A percentile compares a stretch with the other conserved stretches of the same genome.
Evolutionary conservation across 2,888 invertebrate species (phyloP).

Genomic region (Sarcophaga rosellei): DNA sequence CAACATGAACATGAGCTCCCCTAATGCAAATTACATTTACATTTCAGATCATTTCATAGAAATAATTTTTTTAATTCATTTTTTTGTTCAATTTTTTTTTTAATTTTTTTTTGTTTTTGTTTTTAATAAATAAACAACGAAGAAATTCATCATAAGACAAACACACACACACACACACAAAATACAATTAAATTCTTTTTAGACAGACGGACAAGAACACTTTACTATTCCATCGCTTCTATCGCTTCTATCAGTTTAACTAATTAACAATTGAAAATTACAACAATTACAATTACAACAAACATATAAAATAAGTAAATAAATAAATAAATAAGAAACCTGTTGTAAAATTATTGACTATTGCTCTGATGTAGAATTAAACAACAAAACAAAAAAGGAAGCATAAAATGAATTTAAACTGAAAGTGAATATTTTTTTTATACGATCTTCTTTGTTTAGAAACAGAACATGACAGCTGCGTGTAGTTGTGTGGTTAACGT

Average conservation of each 20-base stretch:
- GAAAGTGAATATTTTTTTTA: constrained; percentile 45
- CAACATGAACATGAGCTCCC: background rate
- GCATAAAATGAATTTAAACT: constrained; percentile 17
- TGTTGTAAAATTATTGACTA: constrained; percentile 40
- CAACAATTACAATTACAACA: background rate
- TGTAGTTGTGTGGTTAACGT: background rate
- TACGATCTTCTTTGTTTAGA: background rate
- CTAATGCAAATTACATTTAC: background rate
- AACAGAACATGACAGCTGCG: background rate
- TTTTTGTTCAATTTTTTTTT: background rate
- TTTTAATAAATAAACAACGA: background rate
- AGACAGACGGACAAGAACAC: background rate
- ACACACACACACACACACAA: background rate
- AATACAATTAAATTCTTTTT: background rate
- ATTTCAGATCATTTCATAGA: background rate
- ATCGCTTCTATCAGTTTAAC: background rate
- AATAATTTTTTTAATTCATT: too few relatives aligned
- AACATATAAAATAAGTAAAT: background rate
- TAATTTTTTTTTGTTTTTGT: background rate
- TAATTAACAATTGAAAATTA: constrained; percentile 4
- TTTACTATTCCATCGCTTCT: too few relatives aligned
- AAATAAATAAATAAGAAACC: constrained; percentile 29
- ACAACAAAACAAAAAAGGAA: background rate
- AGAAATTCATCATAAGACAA: background rate
- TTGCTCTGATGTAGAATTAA: constrained; percentile 7